A percentile compares a stretch with the other conserved stretches of the same genome.
Evolutionary conservation across 1,140 invertebrate species (phyloP).

Genomic region (Venustaconcha ellipsiformis): DNA sequence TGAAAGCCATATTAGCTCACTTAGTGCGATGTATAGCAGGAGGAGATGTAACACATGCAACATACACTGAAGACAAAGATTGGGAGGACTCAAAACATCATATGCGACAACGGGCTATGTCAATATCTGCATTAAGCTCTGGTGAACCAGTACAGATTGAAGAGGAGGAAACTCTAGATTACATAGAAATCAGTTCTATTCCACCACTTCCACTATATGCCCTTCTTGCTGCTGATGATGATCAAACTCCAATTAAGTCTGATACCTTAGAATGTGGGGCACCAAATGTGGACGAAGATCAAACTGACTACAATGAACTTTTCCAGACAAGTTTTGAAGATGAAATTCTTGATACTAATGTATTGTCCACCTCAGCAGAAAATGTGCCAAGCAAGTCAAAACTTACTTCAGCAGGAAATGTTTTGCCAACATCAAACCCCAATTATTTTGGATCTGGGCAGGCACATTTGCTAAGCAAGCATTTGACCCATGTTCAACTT

Average conservation of each 20-base stretch:
- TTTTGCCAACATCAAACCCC: conserved; percentile 33
- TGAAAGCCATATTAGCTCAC: conserved; percentile 97
- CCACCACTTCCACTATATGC: conserved; percentile 97
- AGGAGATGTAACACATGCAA: conserved; percentile 38
- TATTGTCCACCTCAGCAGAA: conserved; percentile 50
- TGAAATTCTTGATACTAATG: conserved; percentile 70
- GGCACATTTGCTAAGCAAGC: conserved; percentile 78
- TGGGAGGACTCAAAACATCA: conserved; percentile 39
- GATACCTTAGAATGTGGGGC: conserved; percentile 32
- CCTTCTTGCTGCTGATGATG: conserved; percentile 89
- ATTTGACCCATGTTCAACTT: conserved; percentile 95
- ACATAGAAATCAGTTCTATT: conserved; percentile 96
- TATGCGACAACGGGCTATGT: conserved; percentile 36
- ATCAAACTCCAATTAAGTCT: conserved; percentile 71
- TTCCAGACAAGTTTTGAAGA: conserved; percentile 74
- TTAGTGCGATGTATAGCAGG: conserved; percentile 78
- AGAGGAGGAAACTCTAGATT: conserved; percentile 88
- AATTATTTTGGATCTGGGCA: conserved; percentile 67
- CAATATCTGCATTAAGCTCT: conserved; percentile 32
- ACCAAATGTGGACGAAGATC: conserved; percentile 6
- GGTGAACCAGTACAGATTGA: conserved; percentile 72
- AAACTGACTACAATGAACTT: conserved; percentile 86
- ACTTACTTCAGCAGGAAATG: conserved; percentile 18
- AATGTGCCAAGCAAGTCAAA: conserved; percentile 28
- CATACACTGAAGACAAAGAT: conserved; percentile 33